A percentile compares a stretch with the other conserved stretches of the same genome.
Conservation (phyloP, 2,888 invertebrate genomes). For the Hyalella azteca region DNA sequence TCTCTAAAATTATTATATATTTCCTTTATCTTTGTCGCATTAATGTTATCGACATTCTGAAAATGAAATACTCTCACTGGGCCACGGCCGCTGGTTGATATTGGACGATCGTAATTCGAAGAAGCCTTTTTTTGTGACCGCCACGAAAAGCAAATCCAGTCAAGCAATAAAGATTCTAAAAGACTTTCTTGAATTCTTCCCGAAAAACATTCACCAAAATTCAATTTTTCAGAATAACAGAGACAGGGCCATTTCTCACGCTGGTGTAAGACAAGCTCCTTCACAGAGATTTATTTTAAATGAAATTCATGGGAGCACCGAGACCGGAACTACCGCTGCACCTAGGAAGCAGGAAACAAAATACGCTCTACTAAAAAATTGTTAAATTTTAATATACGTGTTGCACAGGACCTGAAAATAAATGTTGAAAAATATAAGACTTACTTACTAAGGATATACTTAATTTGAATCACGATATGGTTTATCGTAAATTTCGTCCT, state of each 20-base stretch:
- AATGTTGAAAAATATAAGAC: neutral
- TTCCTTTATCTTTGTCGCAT: neutral
- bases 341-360: neutral
- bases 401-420: neutral
- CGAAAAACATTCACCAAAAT: slow-evolving; percentile 23
- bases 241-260: neutral
- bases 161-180: neutral
- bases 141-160: neutral
- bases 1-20: neutral
- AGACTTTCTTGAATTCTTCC: neutral
- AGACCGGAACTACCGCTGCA: neutral
- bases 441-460: neutral
- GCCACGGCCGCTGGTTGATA: neutral
- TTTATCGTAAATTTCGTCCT: no score
- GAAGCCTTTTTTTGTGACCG: slow-evolving; percentile 10
- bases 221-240: neutral
- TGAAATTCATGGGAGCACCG: neutral
- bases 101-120: slow-evolving; percentile 15
- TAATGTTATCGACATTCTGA: neutral
- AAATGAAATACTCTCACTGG: neutral
- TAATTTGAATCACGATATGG: neutral
- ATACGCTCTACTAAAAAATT: neutral
- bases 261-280: neutral
- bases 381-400: neutral
- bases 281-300: neutral